Conservation (phyloP, 2,888 invertebrate genomes). For the Allygus modestus region DNA sequence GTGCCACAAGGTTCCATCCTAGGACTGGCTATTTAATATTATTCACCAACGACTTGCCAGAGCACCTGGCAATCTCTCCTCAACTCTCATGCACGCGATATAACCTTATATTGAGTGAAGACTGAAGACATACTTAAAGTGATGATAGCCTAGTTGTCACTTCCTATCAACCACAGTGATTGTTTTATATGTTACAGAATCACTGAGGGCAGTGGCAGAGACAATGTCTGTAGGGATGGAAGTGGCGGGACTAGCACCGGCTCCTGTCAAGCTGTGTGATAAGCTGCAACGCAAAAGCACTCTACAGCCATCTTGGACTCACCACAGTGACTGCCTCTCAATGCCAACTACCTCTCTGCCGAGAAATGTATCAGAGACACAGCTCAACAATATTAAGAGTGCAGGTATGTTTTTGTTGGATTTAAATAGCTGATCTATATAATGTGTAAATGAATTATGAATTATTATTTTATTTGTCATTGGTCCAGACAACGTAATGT, state of each 20-base stretch:
- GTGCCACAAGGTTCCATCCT: too few relatives aligned
- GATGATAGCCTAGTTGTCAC: too few relatives aligned
- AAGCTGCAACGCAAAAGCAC: slow-evolving; percentile 61
- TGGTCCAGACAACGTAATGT: too few relatives aligned
- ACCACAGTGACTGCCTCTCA: slow-evolving; percentile 56
- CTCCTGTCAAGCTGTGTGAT: slow-evolving; percentile 71
- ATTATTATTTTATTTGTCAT: too few relatives aligned
- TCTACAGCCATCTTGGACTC: slow-evolving; percentile 52
- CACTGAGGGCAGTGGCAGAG: slow-evolving; percentile 92
- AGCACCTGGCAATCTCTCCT: too few relatives aligned
- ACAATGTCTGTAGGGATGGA: slow-evolving; percentile 90
- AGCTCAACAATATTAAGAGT: slow-evolving; percentile 86
- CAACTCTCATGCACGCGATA: too few relatives aligned
- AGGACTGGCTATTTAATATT: too few relatives aligned
- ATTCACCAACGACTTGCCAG: too few relatives aligned
- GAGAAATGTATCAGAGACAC: slow-evolving; percentile 93
- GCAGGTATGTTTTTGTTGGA: slow-evolving; percentile 77
- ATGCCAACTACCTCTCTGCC: slow-evolving; percentile 74
- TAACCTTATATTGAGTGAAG: too few relatives aligned
- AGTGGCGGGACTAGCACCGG: slow-evolving; percentile 81
- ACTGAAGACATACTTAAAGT: too few relatives aligned
- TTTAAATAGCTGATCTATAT: background rate
- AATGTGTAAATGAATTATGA: too few relatives aligned
- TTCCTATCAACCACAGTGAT: slow-evolving; percentile 28
- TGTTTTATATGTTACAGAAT: slow-evolving; percentile 79